Evolutionary conservation across 2,113 vertebrate genomes (phyloP), one percentile per base, ranked within the genome.

Genomic region (Eurystomus gularis): DNA sequence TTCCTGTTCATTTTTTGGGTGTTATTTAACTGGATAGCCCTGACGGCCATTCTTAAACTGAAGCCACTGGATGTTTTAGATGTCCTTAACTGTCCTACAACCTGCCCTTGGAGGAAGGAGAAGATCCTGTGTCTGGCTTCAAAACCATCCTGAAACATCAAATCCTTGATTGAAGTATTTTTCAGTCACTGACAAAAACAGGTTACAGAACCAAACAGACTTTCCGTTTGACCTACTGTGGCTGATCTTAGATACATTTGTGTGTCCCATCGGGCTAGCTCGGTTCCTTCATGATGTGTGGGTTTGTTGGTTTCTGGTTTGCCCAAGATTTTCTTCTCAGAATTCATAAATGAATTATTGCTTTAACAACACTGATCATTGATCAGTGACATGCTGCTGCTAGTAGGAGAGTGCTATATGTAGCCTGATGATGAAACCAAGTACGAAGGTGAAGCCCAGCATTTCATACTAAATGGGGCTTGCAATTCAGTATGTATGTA

Each of bases 241-340:
- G 40, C 35, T 10, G 17, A 42, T 60, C 40, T n/a, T 49, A 26
- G 26, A 6, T 40, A 23, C 2, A 8, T 69, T 17, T 9, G 25
- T 35, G 25, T 60, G 23, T 64, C 55, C 54, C 1, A 0, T 37
- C 3, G 2, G n/a, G n/a, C 25, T 70, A 42, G 44, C 8, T 48
- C 17, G 29, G 20, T 26, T 92, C 57, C 42, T 75, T 65, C 23
- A 4, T 37, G 12, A 31, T 35, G 13, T 15, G 20, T 70, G 13
- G 3, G 10, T 88, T 72, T 29, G 13, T 72, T 82, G n/a, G 11
- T 54, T 88, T 94, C 26, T 8, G 3, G 18, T 65, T 82, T 71
- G 29, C 39, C n/a, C 51, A 29, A 13, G 25, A 35, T 58, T 75
- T 83, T 66, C 57, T 40, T 92, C 28, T 89, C 35, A 28, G 42